These are phyloP conservation scores for Drosophila nebulosa DNA, from an alignment of 1,140 invertebrate genomes.

Conservation along the genomic window DNA sequence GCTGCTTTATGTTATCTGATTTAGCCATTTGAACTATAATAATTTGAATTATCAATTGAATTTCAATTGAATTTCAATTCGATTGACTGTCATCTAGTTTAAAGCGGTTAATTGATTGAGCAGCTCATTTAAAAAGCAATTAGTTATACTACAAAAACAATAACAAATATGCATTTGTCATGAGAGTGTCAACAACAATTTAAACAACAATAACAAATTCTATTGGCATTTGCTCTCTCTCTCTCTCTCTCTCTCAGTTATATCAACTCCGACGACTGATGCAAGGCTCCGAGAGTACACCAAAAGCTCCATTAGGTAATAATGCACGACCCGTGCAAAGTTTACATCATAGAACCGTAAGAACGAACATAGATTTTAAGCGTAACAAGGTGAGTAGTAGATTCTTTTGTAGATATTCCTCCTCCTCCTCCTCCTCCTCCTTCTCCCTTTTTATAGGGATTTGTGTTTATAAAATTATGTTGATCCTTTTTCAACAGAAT, in stretches of 20 bases:
- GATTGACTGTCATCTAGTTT: neutral
- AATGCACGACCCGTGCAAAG: slow-evolving; percentile 95
- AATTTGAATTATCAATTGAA: neutral
- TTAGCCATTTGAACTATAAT: neutral
- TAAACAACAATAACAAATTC: neutral
- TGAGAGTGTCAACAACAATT: neutral
- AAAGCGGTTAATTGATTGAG: neutral
- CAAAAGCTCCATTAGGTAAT: slow-evolving; percentile 95
- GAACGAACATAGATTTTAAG: slow-evolving; percentile 98
- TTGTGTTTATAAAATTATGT: too few species aligned
- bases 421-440: too few species aligned
- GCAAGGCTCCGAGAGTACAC: slow-evolving; percentile 90
- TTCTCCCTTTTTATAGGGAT: too few species aligned
- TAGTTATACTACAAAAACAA: neutral
- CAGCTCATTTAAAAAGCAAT: slow-evolving; percentile 6
- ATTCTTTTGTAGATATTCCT: too few species aligned
- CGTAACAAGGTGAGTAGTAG: slow-evolving; percentile 83
- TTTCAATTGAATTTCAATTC: neutral
- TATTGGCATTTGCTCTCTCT: neutral
- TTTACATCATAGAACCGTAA: slow-evolving; percentile 93
- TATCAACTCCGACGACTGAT: slow-evolving; percentile 92
- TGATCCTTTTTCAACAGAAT: slow-evolving; percentile 80
- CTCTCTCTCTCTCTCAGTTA: slow-evolving; percentile 84
- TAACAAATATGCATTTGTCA: neutral
- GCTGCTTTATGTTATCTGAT: neutral